These are phyloP conservation scores for Aphelinus certus DNA, from an alignment of 1,140 invertebrate species.

Conservation along the genomic window DNA sequence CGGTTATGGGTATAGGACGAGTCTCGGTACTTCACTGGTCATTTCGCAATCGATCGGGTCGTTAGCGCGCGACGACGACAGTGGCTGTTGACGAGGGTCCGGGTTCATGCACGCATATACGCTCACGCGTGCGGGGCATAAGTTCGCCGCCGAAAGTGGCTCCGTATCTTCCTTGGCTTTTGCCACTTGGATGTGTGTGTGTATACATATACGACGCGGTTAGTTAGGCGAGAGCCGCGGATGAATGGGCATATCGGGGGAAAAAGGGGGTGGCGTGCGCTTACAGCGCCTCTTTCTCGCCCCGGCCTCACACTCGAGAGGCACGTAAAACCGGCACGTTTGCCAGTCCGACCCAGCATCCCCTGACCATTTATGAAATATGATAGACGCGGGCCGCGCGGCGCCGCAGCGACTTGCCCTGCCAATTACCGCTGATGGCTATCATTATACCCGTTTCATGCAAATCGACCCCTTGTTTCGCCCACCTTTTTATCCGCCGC, in stretches of 20 bases:
- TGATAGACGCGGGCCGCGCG: slow-evolving; percentile 53
- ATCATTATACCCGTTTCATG: slow-evolving; percentile 54
- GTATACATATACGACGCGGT: slow-evolving; percentile 23
- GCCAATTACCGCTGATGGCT: slow-evolving; percentile 66
- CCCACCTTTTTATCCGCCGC: slow-evolving; percentile 23
- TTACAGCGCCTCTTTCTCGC: neutral
- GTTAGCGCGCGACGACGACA: too few species aligned
- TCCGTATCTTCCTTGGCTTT: too few species aligned
- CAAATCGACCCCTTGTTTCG: slow-evolving; percentile 65
- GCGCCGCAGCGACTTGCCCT: slow-evolving; percentile 47
- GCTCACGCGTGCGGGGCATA: too few species aligned
- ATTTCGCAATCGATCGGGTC: too few species aligned
- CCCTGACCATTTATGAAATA: slow-evolving; percentile 60
- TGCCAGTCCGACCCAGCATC: slow-evolving; percentile 52
- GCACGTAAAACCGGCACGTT: slow-evolving; percentile 56
- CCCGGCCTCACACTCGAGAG: too few species aligned
- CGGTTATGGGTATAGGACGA: too few species aligned
- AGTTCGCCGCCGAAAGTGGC: too few species aligned
- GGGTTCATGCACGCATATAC: too few species aligned
- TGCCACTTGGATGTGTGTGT: too few species aligned
- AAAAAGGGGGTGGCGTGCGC: slow-evolving; percentile 57
- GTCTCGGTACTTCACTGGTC: too few species aligned
- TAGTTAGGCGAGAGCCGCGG: slow-evolving; percentile 58
- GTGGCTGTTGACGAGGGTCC: too few species aligned
- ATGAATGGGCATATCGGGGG: slow-evolving; percentile 53